Evolutionary conservation across 2,888 invertebrate species (phyloP).

Genomic region (Ethmia dodecea): DNA sequence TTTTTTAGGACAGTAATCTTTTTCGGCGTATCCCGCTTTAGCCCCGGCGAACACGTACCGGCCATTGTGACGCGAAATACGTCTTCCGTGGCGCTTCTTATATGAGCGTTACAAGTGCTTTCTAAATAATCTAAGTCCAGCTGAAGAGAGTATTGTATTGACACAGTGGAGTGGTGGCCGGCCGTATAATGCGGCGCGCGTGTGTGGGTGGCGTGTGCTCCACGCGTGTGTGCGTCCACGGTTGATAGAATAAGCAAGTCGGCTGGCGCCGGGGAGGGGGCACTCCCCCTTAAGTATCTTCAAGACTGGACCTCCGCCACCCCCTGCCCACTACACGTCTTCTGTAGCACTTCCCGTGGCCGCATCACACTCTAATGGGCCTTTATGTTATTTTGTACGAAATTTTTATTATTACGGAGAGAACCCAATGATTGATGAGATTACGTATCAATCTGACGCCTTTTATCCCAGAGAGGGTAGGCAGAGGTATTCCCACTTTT

Average conservation of each 20-base stretch:
- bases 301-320: constrained; percentile 72
- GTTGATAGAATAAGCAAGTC: constrained; percentile 79
- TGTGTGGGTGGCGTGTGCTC: constrained; percentile 29
- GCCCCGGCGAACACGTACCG: constrained; percentile 70
- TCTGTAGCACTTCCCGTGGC: constrained; percentile 69
- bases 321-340: constrained; percentile 71
- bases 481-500: no score
- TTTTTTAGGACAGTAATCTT: constrained; percentile 78
- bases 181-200: constrained; percentile 66
- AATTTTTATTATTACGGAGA: constrained; percentile 33
- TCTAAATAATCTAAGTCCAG: constrained; percentile 80
- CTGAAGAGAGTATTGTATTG: constrained; percentile 78
- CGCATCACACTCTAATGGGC: constrained; percentile 67
- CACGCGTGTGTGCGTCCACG: constrained; percentile 58
- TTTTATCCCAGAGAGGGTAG: no score
- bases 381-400: constrained; percentile 60
- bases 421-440: no score
- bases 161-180: constrained; percentile 78
- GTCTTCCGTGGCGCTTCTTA: constrained; percentile 75
- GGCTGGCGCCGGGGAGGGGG: constrained; percentile 56
- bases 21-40: constrained; percentile 62
- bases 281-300: constrained; percentile 64
- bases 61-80: constrained; percentile 74
- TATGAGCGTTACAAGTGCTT: constrained; percentile 79
- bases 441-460: no score